These are phyloP conservation scores for Varecia variegata DNA, from an alignment of 2,797 vertebrate species.

Conservation along the genomic window DNA sequence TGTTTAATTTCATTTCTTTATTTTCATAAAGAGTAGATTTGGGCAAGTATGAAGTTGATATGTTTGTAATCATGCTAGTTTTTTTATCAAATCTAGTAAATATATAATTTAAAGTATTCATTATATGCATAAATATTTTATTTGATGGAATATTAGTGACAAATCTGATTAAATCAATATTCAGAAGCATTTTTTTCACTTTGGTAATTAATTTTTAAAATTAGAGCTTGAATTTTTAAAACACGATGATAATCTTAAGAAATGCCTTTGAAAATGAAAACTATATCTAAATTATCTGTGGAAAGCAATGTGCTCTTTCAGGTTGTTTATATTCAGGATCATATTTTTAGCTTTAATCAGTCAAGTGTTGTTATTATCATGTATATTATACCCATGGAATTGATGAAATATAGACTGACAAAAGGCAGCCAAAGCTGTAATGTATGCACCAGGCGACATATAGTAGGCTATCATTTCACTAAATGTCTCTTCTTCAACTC, in stretches of 20 bases:
- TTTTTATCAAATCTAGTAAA: not conserved
- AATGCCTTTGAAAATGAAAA: not conserved
- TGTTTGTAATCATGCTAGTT: not conserved
- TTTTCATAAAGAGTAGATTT: slow-evolving; percentile 27
- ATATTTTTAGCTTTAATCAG: slow-evolving; percentile 31
- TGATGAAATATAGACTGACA: not conserved
- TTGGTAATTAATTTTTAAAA: slow-evolving; percentile 29
- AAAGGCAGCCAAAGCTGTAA: not conserved
- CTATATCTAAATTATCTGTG: not conserved
- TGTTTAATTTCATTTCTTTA: not conserved
- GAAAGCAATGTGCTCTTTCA: not conserved
- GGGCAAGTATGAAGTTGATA: not conserved
- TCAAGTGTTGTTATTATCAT: not conserved
- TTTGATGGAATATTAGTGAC: not conserved
- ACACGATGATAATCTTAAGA: not conserved
- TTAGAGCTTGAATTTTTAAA: not conserved
- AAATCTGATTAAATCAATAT: not conserved
- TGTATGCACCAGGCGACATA: not conserved
- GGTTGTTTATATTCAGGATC: not conserved
- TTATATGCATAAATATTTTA: not conserved
- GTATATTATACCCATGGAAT: slow-evolving; percentile 13
- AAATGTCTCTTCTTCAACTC: slow-evolving; percentile 36
- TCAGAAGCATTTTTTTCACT: not conserved
- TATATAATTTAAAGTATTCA: not conserved
- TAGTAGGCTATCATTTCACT: slow-evolving; percentile 17